Base-by-base conservation (phyloP, 2,113 vertebrate genomes). In the Trochalopteron elliotii region DNA sequence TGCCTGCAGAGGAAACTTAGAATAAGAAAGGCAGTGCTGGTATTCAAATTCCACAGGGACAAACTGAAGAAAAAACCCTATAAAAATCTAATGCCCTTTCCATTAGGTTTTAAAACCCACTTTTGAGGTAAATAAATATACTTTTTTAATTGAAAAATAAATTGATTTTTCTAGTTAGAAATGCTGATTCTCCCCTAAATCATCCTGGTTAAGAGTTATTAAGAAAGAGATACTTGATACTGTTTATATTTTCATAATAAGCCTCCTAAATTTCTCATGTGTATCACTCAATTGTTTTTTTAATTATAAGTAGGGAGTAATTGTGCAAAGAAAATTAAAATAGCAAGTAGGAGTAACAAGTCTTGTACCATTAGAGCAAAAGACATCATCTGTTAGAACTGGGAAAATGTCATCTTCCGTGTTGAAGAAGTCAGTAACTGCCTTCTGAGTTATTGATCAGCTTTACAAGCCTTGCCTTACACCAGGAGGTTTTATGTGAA, bases 121-220 rank as follows among this genome's bases (percentile, higher is more conserved):
- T 84, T 92, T 56, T 68, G 80, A 92, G 55, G 70, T 94, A 81
- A 96, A 93, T 76, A 25, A 81, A 90, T 94, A 69, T 89, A 89
- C 77, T 91, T 90, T 94, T 90, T 96, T 95, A 95, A 92, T 95
- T 92, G 68, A 95, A 89, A 93, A 93, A 13, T 71, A 77, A 92
- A 94, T 92, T 93, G 90, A 96, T 96, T 97, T 97, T 96, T 96
- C 87, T 95, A 94, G 92, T 96, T 94, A 85, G 92, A 94, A 93
- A 45, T 87, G 76, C 61, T 94, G 93, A 77, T 65, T 97, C 59
- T 83, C 84, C 87, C 79, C 76, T 89, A 84, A 95, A 89, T 89
- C 65, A 85, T 87, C 94, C 96, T 91, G 86, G 72, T 95, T 96
- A 96, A 94, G 93, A 87, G 63, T 85, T 94, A 91, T 94, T 74